Base-by-base conservation (phyloP, 2,113 vertebrate genomes). In the Neofelis nebulosa region DNA sequence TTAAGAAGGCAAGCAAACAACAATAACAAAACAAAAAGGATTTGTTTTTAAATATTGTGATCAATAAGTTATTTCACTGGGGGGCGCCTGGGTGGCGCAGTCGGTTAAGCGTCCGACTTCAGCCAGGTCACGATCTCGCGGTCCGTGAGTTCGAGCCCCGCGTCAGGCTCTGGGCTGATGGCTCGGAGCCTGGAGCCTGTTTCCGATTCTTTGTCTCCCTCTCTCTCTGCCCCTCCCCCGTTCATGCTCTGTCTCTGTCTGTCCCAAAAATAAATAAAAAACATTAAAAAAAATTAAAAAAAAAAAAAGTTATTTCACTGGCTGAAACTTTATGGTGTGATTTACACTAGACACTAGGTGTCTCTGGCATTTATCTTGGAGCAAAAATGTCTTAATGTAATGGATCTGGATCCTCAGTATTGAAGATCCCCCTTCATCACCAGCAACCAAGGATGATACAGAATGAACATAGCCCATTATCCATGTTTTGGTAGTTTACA, bases 241-340 rank as follows among this genome's bases (percentile, higher is more conserved):
- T n/a, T n/a, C n/a, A n/a, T n/a, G n/a, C n/a, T n/a, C n/a, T n/a
- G n/a, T n/a, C n/a, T n/a, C n/a, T n/a, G n/a, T n/a, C n/a, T n/a
- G n/a, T n/a, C n/a, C n/a, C n/a, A n/a, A n/a, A n/a, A n/a, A n/a
- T n/a, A n/a, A n/a, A n/a, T n/a, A n/a, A n/a, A n/a, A n/a, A n/a
- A n/a, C n/a, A n/a, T n/a, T n/a, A n/a, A n/a, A n/a, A n/a, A n/a
- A n/a, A n/a, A n/a, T n/a, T n/a, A n/a, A n/a, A n/a, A n/a, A n/a
- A n/a, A n/a, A n/a, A n/a, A n/a, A n/a, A 94, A 68, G 73, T 61
- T 86, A 89, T 95, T 91, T 66, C 38, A 92, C 36, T 97, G 61
- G 55, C 94, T 90, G 83, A 96, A 92, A 79, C 31, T 65, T 79
- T n/a, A 78, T 69, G 21, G 14, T 86, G 7, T 78, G 7, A 16